These are phyloP conservation scores for Acomys russatus DNA, from an alignment of 2,797 vertebrate species.

Conservation along the genomic window DNA sequence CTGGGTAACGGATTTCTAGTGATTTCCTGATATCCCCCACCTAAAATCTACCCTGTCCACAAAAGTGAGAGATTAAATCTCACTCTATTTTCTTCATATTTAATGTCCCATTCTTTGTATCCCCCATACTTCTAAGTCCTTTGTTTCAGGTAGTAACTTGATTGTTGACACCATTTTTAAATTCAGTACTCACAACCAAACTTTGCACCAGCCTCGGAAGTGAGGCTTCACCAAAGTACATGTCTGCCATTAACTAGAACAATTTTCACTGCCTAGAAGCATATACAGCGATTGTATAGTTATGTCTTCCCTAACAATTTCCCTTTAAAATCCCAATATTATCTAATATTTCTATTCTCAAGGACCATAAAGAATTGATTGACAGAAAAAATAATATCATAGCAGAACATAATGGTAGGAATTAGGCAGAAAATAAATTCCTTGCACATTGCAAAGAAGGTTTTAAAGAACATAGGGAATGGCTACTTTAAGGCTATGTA, in stretches of 20 bases:
- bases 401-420: background rate
- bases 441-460: background rate
- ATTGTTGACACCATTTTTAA: background rate
- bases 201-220: background rate
- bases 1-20: background rate
- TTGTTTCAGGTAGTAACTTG: background rate
- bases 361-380: background rate
- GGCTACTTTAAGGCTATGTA: background rate
- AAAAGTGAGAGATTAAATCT: background rate
- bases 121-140: background rate
- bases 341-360: background rate
- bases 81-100: background rate
- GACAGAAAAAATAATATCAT: background rate
- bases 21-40: background rate
- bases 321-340: background rate
- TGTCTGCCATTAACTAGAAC: background rate
- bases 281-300: background rate
- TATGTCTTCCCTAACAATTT: background rate
- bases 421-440: slow-evolving; percentile 8
- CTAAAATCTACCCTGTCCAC: background rate
- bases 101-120: background rate
- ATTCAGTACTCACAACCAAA: background rate
- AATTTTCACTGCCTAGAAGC: background rate
- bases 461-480: background rate
- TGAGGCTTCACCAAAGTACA: background rate